phyloP scores from a whole-genome alignment of 1,140 invertebrate species.

The Myzus persicae region DNA sequence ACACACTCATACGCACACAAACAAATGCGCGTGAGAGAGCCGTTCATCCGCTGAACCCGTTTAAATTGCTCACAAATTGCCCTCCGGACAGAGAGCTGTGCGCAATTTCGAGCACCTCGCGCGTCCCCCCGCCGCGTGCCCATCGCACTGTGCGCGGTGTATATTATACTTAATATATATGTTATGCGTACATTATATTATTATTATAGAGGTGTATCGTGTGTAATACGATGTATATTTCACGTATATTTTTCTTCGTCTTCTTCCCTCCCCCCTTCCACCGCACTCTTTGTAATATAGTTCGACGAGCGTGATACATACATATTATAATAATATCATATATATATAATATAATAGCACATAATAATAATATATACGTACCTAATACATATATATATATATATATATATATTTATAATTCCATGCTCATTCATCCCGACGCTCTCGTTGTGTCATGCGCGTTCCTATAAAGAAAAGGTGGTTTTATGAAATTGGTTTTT shows the following conservation, averaged over 20 bases:
- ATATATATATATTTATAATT: not conserved
- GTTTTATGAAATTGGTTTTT: slow-evolving; percentile 35
- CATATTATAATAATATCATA: not conserved
- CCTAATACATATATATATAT: too few relatives aligned
- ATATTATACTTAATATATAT: not conserved
- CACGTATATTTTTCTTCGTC: not conserved
- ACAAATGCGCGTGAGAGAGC: slow-evolving; percentile 34
- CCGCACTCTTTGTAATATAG: not conserved
- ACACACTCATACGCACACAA: not conserved
- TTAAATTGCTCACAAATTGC: slow-evolving; percentile 55
- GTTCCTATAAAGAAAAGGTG: slow-evolving; percentile 42
- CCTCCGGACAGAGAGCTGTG: slow-evolving; percentile 17
- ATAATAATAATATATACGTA: too few relatives aligned
- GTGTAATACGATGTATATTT: not conserved
- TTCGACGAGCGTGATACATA: not conserved
- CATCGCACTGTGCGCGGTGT: not conserved
- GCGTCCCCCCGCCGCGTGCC: not conserved
- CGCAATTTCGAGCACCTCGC: slow-evolving; percentile 12
- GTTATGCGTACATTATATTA: not conserved
- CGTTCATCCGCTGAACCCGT: slow-evolving; percentile 34
- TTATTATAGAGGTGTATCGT: not conserved
- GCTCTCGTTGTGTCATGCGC: not conserved
- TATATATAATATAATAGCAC: too few relatives aligned
- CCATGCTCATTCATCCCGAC: not conserved
- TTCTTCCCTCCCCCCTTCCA: not conserved